phyloP scores from a whole-genome alignment of 2,888 invertebrate genomes.

The Clostera curtula region DNA sequence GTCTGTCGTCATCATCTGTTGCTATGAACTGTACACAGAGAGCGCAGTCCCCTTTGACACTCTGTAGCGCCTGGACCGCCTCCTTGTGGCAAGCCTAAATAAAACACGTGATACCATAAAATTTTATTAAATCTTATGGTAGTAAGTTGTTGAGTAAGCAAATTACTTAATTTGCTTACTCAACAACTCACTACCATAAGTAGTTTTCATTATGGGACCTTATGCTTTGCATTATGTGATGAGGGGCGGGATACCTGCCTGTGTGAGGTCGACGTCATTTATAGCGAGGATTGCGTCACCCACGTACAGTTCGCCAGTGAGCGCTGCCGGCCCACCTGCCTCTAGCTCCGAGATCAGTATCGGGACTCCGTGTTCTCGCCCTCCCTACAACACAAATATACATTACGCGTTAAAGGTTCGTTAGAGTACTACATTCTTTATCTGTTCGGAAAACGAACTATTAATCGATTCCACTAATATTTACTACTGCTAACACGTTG shows the following conservation, averaged over 20 bases:
- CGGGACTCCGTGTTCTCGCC: slow-evolving; percentile 90
- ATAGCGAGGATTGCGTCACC: slow-evolving; percentile 90
- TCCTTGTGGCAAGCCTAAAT: slow-evolving; percentile 82
- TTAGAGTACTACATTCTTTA: too few relatives aligned
- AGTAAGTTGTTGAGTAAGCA: too few relatives aligned
- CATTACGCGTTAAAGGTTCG: too few relatives aligned
- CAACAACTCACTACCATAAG: too few relatives aligned
- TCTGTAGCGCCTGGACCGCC: slow-evolving; percentile 85
- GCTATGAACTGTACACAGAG: slow-evolving; percentile 86
- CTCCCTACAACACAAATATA: slow-evolving; percentile 75
- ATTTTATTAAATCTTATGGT: too few relatives aligned
- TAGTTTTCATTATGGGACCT: too few relatives aligned
- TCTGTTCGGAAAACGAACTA: too few relatives aligned
- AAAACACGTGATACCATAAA: too few relatives aligned
- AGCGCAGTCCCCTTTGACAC: slow-evolving; percentile 84
- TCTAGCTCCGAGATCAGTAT: slow-evolving; percentile 89
- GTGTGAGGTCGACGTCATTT: slow-evolving; percentile 84
- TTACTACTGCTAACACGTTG: too few relatives aligned
- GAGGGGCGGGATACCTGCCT: slow-evolving; percentile 46
- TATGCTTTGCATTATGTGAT: neutral
- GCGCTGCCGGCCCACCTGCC: slow-evolving; percentile 84
- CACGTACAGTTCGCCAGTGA: slow-evolving; percentile 82
- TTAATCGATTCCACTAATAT: too few relatives aligned
- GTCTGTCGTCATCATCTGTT: slow-evolving; percentile 80
- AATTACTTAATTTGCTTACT: too few relatives aligned